Conservation (phyloP, 2,113 vertebrate species). For the Lipotes vexillifer region DNA sequence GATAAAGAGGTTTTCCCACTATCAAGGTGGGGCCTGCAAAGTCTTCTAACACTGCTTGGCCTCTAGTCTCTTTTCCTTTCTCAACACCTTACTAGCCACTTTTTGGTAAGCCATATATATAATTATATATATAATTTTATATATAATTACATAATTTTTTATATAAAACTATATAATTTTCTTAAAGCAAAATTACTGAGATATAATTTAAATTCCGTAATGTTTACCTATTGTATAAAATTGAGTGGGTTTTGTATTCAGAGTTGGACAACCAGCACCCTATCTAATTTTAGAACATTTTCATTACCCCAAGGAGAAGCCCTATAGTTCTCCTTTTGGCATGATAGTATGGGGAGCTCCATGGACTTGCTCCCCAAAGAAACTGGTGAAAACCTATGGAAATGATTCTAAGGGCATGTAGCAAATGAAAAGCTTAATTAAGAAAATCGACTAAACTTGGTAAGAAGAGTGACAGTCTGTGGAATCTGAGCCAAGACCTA, state of each 20-base stretch:
- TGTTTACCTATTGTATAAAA: neutral
- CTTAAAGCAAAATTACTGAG: neutral
- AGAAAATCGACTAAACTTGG: neutral
- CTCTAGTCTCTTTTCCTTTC: neutral
- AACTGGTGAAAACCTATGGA: neutral
- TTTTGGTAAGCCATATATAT: neutral
- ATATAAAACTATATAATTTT: no score
- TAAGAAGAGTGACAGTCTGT: neutral
- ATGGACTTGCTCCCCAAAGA: neutral
- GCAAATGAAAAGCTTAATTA: neutral
- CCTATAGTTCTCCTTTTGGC: neutral
- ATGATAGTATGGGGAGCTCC: neutral
- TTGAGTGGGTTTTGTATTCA: neutral
- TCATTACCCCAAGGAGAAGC: neutral
- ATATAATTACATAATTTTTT: no score
- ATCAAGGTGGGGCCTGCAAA: neutral
- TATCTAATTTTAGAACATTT: neutral
- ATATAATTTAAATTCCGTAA: neutral
- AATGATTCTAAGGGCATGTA: neutral
- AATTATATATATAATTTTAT: no score
- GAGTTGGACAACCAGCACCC: neutral
- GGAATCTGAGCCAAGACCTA: neutral
- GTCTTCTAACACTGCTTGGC: neutral
- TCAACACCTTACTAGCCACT: neutral
- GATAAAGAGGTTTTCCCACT: neutral